Evolutionary conservation across 2,113 vertebrate genomes (phyloP), one percentile per base, ranked within the genome.

Genomic region (Lichenostomus cassidix): DNA sequence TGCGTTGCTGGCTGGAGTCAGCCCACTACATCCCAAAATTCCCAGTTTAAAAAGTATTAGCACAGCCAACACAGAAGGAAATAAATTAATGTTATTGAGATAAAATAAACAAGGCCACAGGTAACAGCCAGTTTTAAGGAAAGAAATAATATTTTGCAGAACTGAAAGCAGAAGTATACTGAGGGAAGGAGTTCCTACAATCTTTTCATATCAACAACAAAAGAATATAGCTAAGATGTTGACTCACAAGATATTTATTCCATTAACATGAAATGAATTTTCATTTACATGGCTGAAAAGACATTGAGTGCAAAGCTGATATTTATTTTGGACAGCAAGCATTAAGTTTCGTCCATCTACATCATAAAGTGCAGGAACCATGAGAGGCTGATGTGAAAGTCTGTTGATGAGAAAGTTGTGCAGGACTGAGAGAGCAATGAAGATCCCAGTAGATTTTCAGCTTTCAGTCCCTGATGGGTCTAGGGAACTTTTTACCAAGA

Each of bases 401-500:
- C 52, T 74, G 3, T 10, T 67, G 24, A 33, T 44, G 5, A 79
- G 35, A 44, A 83, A 70, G 9, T 9, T 50, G 47, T n/a, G 31
- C 13, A 46, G 47, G 31, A 65, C 15, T 69, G 33, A 85, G 29
- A 29, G 2, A 64, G 5, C 12, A 71, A 21, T 39, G 8, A 21
- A 58, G 11, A 2, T 82, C 27, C 24, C 5, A 44, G 7, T 37
- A 9, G 11, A 68, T 58, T 89, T 28, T 62, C 19, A 87, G 12
- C 10, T 3, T 5, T 49, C 5, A 3, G 9, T 21, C 22, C 7
- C 20, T 64, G 14, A 65, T 1, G 1, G 19, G 55, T 49, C 5
- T 21, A 37, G 3, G 2, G 8, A 28, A 52, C 2, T 3, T 71
- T 68, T 62, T 24, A n/a, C 12, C 19, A 53, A 35, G 56, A 44